Evolutionary conservation across 2,888 invertebrate genomes (phyloP), one percentile per base, ranked within the genome.

Genomic region (Scelioninae gen. 1): DNA sequence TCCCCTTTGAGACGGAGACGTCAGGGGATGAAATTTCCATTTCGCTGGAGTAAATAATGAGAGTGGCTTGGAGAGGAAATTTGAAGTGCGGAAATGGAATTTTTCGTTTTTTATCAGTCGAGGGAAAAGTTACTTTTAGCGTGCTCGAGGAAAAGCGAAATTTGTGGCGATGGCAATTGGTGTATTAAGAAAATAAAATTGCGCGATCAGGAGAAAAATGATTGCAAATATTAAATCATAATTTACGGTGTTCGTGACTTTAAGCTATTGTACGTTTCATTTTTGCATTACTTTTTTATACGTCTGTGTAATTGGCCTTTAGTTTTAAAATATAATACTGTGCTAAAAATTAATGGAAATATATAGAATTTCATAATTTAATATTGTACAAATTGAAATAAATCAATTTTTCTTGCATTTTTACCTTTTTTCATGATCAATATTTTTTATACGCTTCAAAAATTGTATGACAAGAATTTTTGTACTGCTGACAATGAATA

Each of bases 31-130:
- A 63, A 74, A 74, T 74, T 75, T 75, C 58, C 49, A 71, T 71
- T 58, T 51, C 23, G 9, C 49, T 58, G 49, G 15, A 71, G 32
- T 69, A 69, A 69, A 69, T 71, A 60, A 60, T 60, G 51, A 71
- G 45, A 71, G 40, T 11, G 0, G 23, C 29, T 31, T 3, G 5
- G 10, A 53, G 16, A 51, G 51, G 29, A 51, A 40, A 60, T 71
- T 49, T 49, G 49, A 58, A 58, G 34, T n/a, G 43, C 34, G 58
- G 53, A 58, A 69, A 47, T 58, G 47, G 38, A 32, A 11, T 23
- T 69, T 40, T 43, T 31, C 9, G 9, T 40, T 53, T 66, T 66
- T 29, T 43, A 49, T 49, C 15, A 47, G 16, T 9, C 16, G 16
- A 47, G 13, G 13, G n/a, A 53, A 53, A 53, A 47, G 29, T 58